These are phyloP conservation scores for Neosilurus hyrtlii DNA, from an alignment of 2,797 vertebrate genomes.

Conservation along the genomic window DNA sequence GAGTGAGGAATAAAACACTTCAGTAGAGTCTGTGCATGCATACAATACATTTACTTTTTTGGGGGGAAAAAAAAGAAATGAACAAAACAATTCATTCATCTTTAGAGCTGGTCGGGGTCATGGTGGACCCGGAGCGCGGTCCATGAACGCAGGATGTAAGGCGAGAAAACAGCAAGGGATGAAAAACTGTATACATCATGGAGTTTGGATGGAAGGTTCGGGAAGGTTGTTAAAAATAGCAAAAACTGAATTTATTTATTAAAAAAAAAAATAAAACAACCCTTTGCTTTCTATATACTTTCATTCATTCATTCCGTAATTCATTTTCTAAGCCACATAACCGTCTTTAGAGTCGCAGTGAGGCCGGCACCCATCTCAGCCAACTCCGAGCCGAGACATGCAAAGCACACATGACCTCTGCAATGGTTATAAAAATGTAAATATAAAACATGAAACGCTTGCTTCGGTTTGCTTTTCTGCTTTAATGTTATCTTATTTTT, in stretches of 20 bases:
- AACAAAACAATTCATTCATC: background rate
- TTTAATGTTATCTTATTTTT: too few species aligned
- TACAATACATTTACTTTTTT: background rate
- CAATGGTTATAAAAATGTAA: too few species aligned
- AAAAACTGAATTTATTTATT: too few species aligned
- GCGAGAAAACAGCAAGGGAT: background rate
- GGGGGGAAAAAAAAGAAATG: background rate
- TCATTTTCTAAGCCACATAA: too few species aligned
- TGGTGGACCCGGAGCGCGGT: background rate
- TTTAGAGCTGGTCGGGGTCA: constrained; percentile 9
- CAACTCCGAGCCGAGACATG: too few species aligned
- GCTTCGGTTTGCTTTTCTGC: too few species aligned
- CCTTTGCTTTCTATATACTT: background rate
- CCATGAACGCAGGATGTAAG: background rate
- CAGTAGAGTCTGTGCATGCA: background rate
- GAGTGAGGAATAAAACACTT: background rate
- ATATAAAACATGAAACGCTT: too few species aligned
- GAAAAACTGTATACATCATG: background rate
- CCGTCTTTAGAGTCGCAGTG: too few species aligned
- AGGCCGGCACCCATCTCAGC: too few species aligned
- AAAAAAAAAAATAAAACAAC: background rate
- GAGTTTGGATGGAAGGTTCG: background rate
- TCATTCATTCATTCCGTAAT: too few species aligned
- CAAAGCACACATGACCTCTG: too few species aligned
- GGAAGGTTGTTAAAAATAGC: background rate